phyloP scores from a whole-genome alignment of 2,888 invertebrate species.

The Nephrocerus scutellatus region DNA sequence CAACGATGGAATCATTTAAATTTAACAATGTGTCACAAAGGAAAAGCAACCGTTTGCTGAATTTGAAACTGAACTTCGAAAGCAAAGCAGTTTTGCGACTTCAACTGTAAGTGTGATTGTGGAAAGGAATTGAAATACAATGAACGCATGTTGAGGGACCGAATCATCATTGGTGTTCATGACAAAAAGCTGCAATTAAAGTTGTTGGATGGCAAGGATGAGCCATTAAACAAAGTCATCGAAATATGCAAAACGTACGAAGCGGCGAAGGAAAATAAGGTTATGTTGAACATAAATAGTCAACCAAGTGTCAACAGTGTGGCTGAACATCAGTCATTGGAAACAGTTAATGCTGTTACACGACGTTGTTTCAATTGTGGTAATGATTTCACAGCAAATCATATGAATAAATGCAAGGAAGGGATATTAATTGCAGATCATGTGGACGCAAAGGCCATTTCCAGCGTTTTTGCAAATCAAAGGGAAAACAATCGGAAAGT shows the following conservation, averaged over 20 bases:
- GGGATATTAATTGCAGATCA: conserved; percentile 3
- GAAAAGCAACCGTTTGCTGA: conserved; percentile 17
- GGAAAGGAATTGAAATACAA: conserved; percentile 16
- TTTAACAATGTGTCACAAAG: conserved; percentile 18
- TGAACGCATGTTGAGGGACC: conserved; percentile 19
- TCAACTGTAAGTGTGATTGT: conserved; percentile 15
- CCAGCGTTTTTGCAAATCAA: conserved; percentile 3
- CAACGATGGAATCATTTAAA: conserved; percentile 18
- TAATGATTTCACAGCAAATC: neutral
- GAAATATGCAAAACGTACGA: conserved; percentile 15
- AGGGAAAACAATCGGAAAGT: too few species aligned
- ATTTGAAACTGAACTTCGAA: conserved; percentile 18
- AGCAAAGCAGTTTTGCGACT: conserved; percentile 15
- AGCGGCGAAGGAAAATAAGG: conserved; percentile 11
- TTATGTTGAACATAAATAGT: conserved; percentile 1
- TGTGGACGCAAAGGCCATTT: conserved; percentile 6
- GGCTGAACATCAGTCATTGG: neutral
- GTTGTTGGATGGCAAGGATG: conserved; percentile 15
- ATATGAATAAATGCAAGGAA: conserved; percentile 9
- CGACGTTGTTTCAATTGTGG: conserved; percentile 16
- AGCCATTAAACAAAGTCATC: conserved; percentile 14
- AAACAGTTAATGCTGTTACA: neutral
- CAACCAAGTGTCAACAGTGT: neutral
- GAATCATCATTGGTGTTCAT: conserved; percentile 16
- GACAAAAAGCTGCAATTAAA: conserved; percentile 19